A percentile compares a stretch with the other conserved stretches of the same genome.
These are phyloP conservation scores for Hyaena hyaena DNA, from an alignment of 2,113 vertebrate genomes.

Conservation along the genomic window DNA sequence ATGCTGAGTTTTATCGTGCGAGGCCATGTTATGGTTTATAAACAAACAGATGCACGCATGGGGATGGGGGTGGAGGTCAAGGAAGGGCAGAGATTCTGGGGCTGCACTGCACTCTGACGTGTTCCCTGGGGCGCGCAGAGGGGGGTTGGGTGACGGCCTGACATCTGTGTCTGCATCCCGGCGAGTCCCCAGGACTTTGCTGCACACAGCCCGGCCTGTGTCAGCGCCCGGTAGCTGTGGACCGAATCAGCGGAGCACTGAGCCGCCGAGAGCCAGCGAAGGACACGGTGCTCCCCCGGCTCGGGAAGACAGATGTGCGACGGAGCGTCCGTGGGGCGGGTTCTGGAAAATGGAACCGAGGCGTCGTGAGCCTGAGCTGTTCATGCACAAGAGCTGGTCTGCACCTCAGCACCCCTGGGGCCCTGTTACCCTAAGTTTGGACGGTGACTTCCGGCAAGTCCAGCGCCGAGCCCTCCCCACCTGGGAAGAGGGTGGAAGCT, in stretches of 20 bases:
- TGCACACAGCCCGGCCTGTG: not conserved
- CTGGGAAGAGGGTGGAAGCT: not conserved
- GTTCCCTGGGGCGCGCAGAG: fast-evolving
- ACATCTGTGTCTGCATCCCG: fast-evolving
- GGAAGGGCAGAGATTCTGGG: not conserved
- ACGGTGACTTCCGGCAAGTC: not conserved
- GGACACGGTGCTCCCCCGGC: not conserved
- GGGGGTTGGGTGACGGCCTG: not conserved
- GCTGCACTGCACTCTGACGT: fast-evolving
- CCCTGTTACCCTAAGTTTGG: not conserved
- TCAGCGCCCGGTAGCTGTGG: not conserved
- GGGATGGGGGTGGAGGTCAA: not conserved
- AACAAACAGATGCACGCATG: fast-evolving
- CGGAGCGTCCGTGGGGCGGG: no score
- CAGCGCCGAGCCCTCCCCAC: fast-evolving
- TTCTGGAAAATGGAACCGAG: not conserved
- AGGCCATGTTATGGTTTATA: fast-evolving
- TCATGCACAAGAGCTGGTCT: fast-evolving
- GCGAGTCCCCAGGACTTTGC: not conserved
- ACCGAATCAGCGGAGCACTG: fast-evolving
- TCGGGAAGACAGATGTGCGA: fast-evolving
- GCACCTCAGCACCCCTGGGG: not conserved
- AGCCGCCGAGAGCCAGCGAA: fast-evolving
- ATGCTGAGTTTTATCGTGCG: not conserved
- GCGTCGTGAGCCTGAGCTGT: not conserved